Evolutionary conservation across 2,113 vertebrate genomes (phyloP), one percentile per base, ranked within the genome.

Genomic region (Cyprinodon tularosa): DNA sequence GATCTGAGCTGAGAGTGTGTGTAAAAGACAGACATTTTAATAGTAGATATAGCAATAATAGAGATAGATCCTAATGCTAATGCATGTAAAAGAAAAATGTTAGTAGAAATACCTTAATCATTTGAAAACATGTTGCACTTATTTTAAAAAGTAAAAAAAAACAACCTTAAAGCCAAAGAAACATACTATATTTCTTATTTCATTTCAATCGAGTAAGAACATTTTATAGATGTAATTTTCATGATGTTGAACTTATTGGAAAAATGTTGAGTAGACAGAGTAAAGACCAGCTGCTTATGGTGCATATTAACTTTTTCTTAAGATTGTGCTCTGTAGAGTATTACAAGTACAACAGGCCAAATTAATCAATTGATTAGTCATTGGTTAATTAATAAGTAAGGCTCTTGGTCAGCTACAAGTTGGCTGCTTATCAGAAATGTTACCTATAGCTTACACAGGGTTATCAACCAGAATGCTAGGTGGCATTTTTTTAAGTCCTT

Each of bases 1-100:
- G 60, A 84, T 82, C 53, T 80, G 69, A 66, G 29, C 6, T 86
- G 86, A 79, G 42, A 68, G 88, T 86, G 84, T 80, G 80, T 86
- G 78, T 22, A 71, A 84, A 81, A 78, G 61, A 71, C 40, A 78
- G 67, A 74, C 20, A 38, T 12, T 73, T 74, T 60, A 40, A 73
- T 29, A 29, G 29, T 29, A 29, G 29, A 29, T 29, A 29, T 29
- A 29, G 29, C 29, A 71, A 42, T 29, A 20, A 72, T 59, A 74
- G 22, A 69, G 15, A 80, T 38, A 81, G 37, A 15, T 62, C 4
- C 20, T 66, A 62, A 57, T 65, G 42, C 4, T 36, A 59, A 69
- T 66, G 44, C 17, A 68, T 83, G 37, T 72, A 17, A 63, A 78
- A 47, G 4, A 20, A 12, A 71, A 57, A 4, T 10, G 50, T 53